Evolutionary conservation across 2,888 invertebrate species (phyloP), one percentile per base, ranked within the genome.

Genomic region (Polia nebulosa): DNA sequence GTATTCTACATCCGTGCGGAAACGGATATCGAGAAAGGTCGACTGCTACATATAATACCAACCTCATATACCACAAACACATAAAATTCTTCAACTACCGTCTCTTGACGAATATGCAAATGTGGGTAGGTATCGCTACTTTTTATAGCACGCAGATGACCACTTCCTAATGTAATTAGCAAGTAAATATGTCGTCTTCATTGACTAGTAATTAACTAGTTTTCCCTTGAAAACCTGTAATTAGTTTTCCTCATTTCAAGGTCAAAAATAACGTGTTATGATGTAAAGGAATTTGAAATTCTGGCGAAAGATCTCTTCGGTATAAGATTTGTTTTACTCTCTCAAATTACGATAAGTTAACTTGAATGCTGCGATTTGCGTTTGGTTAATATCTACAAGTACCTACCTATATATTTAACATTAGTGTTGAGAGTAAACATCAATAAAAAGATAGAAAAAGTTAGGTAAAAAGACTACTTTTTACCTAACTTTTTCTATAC

Each of bases 11-110:
- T 87, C 86, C 85, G 80, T 60, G 64, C 90, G 90, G 90, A 90
- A 87, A 82, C 81, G 84, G 85, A 83, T 70, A 56, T 55, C 75
- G 78, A 64, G 72, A 85, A 86, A 88, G 88, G 88, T 84, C 85
- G 80, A 70, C 84, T 72, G 64, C 82, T 82, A 80, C 80, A 74
- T 52, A 32, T 52, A 20, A 20, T 49, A 49, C 25, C 25, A 27
- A 32, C n/a, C 79, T 77, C 75, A 75, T 22, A 17, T 22, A 45
- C 53, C 27, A 56, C 65, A 75, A 51, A 55, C 66, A 25, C 59
- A 72, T 63, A 56, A 72, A 45, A 60, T 64, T 78, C 68, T 60
- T 69, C 59, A 67, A 58, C 64, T 76, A 81, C 66, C 32, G 45
- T 73, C 45, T 58, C 22, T 61, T 79, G 74, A 73, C 44, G 36